These are phyloP conservation scores for Drosophila teissieri DNA, from an alignment of 1,140 invertebrate genomes.

Conservation along the genomic window DNA sequence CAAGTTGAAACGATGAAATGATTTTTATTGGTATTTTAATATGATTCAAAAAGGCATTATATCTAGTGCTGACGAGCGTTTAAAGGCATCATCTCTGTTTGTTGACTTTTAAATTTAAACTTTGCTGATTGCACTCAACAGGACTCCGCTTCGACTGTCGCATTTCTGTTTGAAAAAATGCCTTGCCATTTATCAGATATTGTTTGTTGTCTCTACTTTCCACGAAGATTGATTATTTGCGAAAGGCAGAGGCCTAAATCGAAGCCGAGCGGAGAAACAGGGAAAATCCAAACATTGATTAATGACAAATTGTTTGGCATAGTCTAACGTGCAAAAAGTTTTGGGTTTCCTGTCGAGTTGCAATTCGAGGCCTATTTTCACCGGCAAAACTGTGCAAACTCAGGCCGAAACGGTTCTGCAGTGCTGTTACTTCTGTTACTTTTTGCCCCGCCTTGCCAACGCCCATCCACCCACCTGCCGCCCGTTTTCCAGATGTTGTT, in stretches of 20 bases:
- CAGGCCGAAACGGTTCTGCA: slow-evolving; percentile 44
- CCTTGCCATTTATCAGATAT: slow-evolving; percentile 25
- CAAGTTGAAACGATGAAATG: not conserved
- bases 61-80: no score
- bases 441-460: slow-evolving; percentile 15
- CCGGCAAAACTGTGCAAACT: slow-evolving; percentile 33
- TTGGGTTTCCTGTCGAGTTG: slow-evolving; percentile 27
- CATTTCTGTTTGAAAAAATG: slow-evolving; percentile 6
- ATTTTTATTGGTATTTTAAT: not conserved
- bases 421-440: slow-evolving; percentile 39
- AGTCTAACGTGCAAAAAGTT: slow-evolving; percentile 39
- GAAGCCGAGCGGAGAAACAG: slow-evolving; percentile 17
- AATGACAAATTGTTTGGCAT: slow-evolving; percentile 79
- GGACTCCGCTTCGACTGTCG: not conserved
- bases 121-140: not conserved
- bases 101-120: no score
- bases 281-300: slow-evolving; percentile 69
- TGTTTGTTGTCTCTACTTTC: slow-evolving; percentile 28
- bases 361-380: slow-evolving; percentile 56
- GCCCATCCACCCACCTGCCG: not conserved
- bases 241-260: slow-evolving; percentile 4
- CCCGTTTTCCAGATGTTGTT: slow-evolving; percentile 35
- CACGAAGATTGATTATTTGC: slow-evolving; percentile 53
- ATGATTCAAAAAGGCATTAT: not conserved
- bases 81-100: no score